Base-by-base conservation (phyloP, 2,113 vertebrate genomes). In the Nothoprocta pentlandii region DNA sequence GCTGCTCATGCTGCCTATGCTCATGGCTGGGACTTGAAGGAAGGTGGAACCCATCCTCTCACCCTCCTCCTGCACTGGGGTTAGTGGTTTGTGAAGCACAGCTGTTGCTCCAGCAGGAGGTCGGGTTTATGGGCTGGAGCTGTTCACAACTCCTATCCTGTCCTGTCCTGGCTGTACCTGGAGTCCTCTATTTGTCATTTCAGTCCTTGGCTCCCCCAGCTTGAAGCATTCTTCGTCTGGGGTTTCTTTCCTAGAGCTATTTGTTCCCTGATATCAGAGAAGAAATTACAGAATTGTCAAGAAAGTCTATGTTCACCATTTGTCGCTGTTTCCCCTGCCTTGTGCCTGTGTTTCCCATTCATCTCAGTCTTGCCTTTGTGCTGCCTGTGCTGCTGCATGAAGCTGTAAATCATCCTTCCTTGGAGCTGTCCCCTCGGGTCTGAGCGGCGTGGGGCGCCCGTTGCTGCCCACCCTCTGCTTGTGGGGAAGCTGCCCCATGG, bases 1-100 rank as follows among this genome's bases (percentile, higher is more conserved):
- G 4, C 54, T 85, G 71, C 21, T 68, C 13, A 41, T 0, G 0
- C 59, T 85, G 22, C 59, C 6, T 1, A 2, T 25, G 58, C 12
- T 69, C 36, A 73, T 44, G 54, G 54, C 23, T 6, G 9, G 54
- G 16, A 30, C 56, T 70, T 10, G 1, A 20, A 7, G 58, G 22
- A 36, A 54, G 30, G 12, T 28, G 26, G 19, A 54, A 10, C 11
- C 30, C 53, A 44, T 59, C 9, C 32, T 12, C 22, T 36, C 19
- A 17, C 2, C 7, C 20, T 11, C 25, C 13, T 14, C 13, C 7
- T 26, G 25, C 5, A 3, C 9, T 19, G 30, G 30, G 5, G 2
- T 0, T 80, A 84, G 53, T 59, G 71, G 26, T 17, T 74, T 93
- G 62, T 74, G 64, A 74, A 82, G 16, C 15, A 9, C 36, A n/a